Percentiles rank a stretch among this genome's conserved stretches.
Evolutionary conservation across 2,888 invertebrate genomes (phyloP).

Genomic region (Nomada ferruginata): DNA sequence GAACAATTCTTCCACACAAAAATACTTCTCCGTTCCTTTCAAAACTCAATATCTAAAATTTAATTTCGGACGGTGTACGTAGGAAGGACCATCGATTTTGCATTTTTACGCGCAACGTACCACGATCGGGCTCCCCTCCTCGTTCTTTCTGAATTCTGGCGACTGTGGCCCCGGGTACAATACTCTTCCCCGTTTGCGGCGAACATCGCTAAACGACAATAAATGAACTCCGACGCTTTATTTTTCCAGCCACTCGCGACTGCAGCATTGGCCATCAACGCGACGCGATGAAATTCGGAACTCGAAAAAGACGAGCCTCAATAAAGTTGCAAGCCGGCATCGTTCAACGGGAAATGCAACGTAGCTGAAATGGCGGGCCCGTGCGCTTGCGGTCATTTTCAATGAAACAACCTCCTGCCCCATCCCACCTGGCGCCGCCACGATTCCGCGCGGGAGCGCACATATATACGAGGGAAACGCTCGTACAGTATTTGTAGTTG

Average conservation of each 20-base stretch:
- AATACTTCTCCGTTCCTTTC: neutral
- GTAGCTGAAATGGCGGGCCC: neutral
- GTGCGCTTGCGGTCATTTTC: slow-evolving; percentile 50
- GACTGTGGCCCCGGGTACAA: neutral
- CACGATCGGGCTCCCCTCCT: neutral
- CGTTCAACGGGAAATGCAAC: slow-evolving; percentile 35
- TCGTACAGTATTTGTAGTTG: slow-evolving; percentile 8
- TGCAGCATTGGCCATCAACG: slow-evolving; percentile 11
- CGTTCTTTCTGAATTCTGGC: neutral
- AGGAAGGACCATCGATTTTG: neutral
- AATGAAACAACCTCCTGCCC: slow-evolving; percentile 44
- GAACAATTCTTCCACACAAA: neutral
- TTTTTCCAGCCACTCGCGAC: slow-evolving; percentile 1
- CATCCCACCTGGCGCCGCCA: neutral
- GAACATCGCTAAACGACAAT: slow-evolving; percentile 7
- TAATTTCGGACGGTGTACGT: neutral
- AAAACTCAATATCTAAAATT: neutral
- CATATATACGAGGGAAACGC: neutral
- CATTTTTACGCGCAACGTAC: neutral
- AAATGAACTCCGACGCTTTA: slow-evolving; percentile 2
- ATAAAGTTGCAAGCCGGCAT: slow-evolving; percentile 39
- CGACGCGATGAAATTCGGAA: slow-evolving; percentile 35
- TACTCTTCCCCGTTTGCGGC: neutral
- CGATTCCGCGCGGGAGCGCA: neutral
- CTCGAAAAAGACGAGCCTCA: slow-evolving; percentile 21